phyloP scores from a whole-genome alignment of 2,888 invertebrate genomes.

The Parnassius mnemosyne region DNA sequence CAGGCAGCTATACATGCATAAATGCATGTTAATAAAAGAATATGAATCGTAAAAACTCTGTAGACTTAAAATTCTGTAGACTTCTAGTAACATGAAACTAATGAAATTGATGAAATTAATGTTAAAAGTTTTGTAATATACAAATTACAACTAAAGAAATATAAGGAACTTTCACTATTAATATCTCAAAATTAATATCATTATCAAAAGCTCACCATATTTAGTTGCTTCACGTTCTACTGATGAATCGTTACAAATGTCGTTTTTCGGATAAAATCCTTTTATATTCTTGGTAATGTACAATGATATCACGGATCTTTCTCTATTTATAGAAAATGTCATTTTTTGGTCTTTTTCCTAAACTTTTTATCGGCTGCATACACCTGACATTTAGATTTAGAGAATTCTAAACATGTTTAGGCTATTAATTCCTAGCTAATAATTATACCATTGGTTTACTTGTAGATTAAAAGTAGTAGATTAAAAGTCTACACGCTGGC shows the following conservation, averaged over 20 bases:
- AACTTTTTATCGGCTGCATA: conserved; percentile 34
- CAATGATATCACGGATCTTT: conserved; percentile 14
- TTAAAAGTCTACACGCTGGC: neutral
- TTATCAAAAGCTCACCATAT: conserved; percentile 19
- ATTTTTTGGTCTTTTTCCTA: conserved; percentile 29
- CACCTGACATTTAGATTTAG: conserved; percentile 43
- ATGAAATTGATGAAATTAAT: too few species aligned
- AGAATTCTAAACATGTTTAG: conserved; percentile 28
- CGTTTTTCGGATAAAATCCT: conserved; percentile 19
- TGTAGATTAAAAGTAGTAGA: neutral
- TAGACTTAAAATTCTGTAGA: too few species aligned
- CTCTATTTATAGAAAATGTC: conserved; percentile 39
- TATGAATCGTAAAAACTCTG: too few species aligned
- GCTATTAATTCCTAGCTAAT: conserved; percentile 23
- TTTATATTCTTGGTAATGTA: conserved; percentile 23
- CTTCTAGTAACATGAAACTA: too few species aligned
- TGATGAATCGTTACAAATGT: conserved; percentile 19
- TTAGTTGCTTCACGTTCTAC: conserved; percentile 23
- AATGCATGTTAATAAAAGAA: too few species aligned
- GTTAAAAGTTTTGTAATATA: too few species aligned
- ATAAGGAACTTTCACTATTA: too few species aligned
- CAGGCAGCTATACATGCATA: too few species aligned
- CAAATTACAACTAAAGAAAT: too few species aligned
- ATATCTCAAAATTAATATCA: too few species aligned
- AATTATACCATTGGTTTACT: conserved; percentile 11